Percentiles rank a stretch among this genome's conserved stretches.
These are phyloP conservation scores for Enteromius anoplus DNA, from an alignment of 2,797 vertebrate genomes.

Conservation along the genomic window DNA sequence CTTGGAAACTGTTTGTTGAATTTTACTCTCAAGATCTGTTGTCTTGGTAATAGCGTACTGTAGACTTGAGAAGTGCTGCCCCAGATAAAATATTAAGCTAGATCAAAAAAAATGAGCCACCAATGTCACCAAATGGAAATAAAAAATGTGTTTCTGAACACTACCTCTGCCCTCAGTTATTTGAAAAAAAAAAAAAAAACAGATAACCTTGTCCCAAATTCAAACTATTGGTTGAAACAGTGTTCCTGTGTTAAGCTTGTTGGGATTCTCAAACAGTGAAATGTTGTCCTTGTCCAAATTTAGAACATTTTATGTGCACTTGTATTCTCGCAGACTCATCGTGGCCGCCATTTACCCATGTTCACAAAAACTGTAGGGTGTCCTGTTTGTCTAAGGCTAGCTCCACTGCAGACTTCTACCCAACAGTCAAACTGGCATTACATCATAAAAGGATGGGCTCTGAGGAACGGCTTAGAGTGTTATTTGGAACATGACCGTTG, in stretches of 20 bases:
- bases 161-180: neutral
- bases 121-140: neutral
- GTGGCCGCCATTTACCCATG: neutral
- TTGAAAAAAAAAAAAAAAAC: neutral
- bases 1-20: neutral
- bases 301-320: neutral
- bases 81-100: neutral
- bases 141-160: neutral
- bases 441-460: neutral
- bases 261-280: neutral
- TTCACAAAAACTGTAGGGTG: neutral
- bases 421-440: neutral
- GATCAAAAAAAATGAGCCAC: neutral
- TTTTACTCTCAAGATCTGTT: neutral
- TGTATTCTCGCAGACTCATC: neutral
- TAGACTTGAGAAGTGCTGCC: neutral
- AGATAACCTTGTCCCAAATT: neutral
- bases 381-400: neutral
- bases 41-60: neutral
- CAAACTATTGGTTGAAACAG: neutral
- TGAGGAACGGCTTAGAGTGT: neutral
- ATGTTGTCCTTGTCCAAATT: neutral
- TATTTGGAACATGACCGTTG: neutral
- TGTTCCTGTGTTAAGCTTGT: neutral
- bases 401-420: neutral